These are phyloP conservation scores for Diplodus puntazzo DNA, from an alignment of 2,797 vertebrate species.

Conservation along the genomic window DNA sequence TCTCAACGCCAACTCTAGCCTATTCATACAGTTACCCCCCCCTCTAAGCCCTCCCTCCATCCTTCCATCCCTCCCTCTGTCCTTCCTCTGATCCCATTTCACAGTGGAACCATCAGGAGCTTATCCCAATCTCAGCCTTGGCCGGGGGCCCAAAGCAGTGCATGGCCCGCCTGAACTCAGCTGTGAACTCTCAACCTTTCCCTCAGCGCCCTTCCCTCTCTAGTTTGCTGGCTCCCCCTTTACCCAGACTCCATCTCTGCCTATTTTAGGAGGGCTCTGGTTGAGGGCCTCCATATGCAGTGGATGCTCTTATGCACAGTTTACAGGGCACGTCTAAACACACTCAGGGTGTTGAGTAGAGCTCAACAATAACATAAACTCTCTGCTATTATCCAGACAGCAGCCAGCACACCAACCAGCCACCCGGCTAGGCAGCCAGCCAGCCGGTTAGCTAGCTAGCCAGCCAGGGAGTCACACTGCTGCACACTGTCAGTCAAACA, in stretches of 20 bases:
- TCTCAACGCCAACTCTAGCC: conserved; percentile 63
- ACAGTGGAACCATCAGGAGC: conserved; percentile 78
- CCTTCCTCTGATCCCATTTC: conserved; percentile 81
- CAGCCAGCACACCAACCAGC: conserved; percentile 51
- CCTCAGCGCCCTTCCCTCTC: conserved; percentile 55
- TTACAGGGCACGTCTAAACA: conserved; percentile 72
- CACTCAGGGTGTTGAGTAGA: conserved; percentile 64
- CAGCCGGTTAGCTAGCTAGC: conserved; percentile 32
- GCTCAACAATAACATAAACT: conserved; percentile 69
- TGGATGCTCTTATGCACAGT: conserved; percentile 71
- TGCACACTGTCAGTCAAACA: conserved; percentile 50
- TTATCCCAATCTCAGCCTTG: conserved; percentile 81
- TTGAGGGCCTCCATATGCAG: conserved; percentile 52
- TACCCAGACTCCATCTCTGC: conserved; percentile 48
- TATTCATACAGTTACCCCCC: conserved; percentile 61
- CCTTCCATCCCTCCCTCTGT: conserved; percentile 63
- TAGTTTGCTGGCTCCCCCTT: conserved; percentile 50
- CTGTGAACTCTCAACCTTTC: conserved; percentile 80
- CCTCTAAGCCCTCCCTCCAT: conserved; percentile 40
- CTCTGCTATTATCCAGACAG: conserved; percentile 62
- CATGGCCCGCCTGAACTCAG: conserved; percentile 72
- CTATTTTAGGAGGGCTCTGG: conserved; percentile 68
- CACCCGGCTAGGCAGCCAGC: conserved; percentile 33
- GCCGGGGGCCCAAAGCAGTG: conserved; percentile 69
- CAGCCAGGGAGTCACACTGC: conserved; percentile 41